These are phyloP conservation scores for Bibio marci DNA, from an alignment of 2,888 invertebrate genomes.

Conservation along the genomic window DNA sequence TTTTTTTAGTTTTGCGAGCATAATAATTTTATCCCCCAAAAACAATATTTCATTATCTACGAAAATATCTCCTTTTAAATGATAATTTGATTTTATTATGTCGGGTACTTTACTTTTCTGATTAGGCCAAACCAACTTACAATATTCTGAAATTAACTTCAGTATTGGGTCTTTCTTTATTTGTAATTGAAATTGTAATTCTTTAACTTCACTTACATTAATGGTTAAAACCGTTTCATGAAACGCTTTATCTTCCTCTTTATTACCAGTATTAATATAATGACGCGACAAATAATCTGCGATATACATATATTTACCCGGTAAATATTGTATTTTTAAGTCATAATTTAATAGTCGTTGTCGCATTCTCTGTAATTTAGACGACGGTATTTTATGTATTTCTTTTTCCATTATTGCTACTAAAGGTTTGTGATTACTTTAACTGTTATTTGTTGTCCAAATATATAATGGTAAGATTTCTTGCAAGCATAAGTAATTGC, in stretches of 20 bases:
- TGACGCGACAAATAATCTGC: slow-evolving; percentile 15
- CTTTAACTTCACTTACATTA: slow-evolving; percentile 7
- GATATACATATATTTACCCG: no score
- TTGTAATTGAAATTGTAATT: slow-evolving; percentile 2
- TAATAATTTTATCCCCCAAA: slow-evolving; percentile 9
- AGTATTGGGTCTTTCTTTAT: slow-evolving; percentile 4
- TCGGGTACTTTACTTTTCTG: slow-evolving; percentile 6
- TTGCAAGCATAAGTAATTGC: slow-evolving; percentile 12
- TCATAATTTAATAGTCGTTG: slow-evolving; percentile 16
- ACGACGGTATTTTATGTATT: slow-evolving; percentile 11
- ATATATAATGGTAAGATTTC: slow-evolving; percentile 13
- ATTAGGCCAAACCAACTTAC: slow-evolving; percentile 10
- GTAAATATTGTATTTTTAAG: no score
- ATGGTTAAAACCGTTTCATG: slow-evolving; percentile 9
- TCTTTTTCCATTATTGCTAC: slow-evolving; percentile 8
- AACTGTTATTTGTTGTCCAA: slow-evolving; percentile 13
- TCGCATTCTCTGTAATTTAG: slow-evolving; percentile 16
- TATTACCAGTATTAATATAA: slow-evolving; percentile 9
- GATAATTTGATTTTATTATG: slow-evolving; percentile 4
- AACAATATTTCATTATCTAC: slow-evolving; percentile 7
- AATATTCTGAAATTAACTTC: neutral
- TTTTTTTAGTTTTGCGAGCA: slow-evolving; percentile 11
- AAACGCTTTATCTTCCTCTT: slow-evolving; percentile 6
- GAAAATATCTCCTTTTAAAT: neutral
- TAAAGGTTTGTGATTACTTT: slow-evolving; percentile 12